Percentiles rank a stretch among this genome's conserved stretches.
Evolutionary conservation across 1,140 invertebrate genomes (phyloP).

Genomic region (Lerema accius): DNA sequence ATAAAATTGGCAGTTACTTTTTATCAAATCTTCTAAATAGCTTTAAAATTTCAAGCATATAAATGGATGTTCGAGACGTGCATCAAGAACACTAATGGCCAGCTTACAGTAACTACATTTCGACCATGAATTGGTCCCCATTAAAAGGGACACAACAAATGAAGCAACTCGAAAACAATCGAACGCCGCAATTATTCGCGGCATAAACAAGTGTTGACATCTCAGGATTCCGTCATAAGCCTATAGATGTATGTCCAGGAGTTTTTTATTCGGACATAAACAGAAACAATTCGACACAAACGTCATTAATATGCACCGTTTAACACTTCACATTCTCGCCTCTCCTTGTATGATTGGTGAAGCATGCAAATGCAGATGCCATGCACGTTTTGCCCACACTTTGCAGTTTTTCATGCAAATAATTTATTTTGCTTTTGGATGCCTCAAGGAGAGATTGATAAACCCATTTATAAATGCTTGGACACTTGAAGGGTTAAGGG

Average conservation of each 20-base stretch:
- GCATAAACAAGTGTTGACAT: not conserved
- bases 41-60: too few species aligned
- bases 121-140: not conserved
- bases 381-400: slow-evolving; percentile 13
- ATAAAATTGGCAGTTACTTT: too few species aligned
- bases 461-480: slow-evolving; percentile 1
- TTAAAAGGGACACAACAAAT: not conserved
- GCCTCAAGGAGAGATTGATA: slow-evolving; percentile 1
- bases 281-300: slow-evolving; percentile 5
- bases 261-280: slow-evolving; percentile 1
- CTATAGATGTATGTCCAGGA: not conserved
- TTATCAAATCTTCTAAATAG: too few species aligned
- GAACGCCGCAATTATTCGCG: not conserved
- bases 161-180: slow-evolving; percentile 2
- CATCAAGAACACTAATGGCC: too few species aligned
- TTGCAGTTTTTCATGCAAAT: slow-evolving; percentile 3
- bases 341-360: slow-evolving; percentile 27
- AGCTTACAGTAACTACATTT: too few species aligned
- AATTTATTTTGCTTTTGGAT: slow-evolving; percentile 1
- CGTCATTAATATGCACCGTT: slow-evolving; percentile 16
- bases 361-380: slow-evolving; percentile 17
- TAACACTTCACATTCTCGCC: slow-evolving; percentile 15
- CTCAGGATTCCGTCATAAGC: not conserved
- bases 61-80: too few species aligned
- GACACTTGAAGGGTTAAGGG: not conserved